Evolutionary conservation across 2,888 invertebrate species (phyloP).

Genomic region (Hesperia comma): DNA sequence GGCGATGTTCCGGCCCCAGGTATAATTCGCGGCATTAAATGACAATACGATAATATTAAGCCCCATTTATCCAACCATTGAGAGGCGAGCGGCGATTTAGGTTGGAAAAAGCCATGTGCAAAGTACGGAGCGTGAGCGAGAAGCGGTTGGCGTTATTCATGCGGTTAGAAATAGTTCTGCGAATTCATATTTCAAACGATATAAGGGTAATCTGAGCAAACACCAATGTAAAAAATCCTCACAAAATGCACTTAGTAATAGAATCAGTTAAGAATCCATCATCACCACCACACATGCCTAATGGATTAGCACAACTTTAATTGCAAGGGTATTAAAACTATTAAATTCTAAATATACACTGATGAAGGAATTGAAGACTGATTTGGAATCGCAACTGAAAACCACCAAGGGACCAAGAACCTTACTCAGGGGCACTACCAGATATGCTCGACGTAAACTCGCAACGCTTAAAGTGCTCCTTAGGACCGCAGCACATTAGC

Average conservation of each 20-base stretch:
- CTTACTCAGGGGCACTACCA: background rate
- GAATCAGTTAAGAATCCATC: too few relatives aligned
- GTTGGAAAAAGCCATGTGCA: background rate
- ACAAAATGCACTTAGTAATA: too few relatives aligned
- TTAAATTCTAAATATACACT: too few relatives aligned
- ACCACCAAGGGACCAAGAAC: background rate
- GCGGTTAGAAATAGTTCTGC: background rate
- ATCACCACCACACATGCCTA: too few relatives aligned
- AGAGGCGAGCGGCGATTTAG: constrained; percentile 11
- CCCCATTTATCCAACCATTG: constrained; percentile 5
- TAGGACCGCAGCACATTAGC: constrained; percentile 7
- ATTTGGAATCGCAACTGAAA: too few relatives aligned
- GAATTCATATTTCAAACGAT: background rate
- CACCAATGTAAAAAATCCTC: too few relatives aligned
- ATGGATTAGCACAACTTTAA: too few relatives aligned
- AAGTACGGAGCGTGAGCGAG: background rate
- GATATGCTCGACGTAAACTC: background rate
- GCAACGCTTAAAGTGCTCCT: background rate
- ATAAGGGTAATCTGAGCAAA: too few relatives aligned
- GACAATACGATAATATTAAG: constrained; percentile 23
- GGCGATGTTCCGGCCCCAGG: constrained; percentile 13
- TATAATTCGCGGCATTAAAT: constrained; percentile 28
- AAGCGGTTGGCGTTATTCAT: background rate
- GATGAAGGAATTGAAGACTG: too few relatives aligned
- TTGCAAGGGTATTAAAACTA: too few relatives aligned